Percentiles rank a stretch among this genome's conserved stretches.
phyloP scores from a whole-genome alignment of 2,888 invertebrate species.

The Theristus sp. region DNA sequence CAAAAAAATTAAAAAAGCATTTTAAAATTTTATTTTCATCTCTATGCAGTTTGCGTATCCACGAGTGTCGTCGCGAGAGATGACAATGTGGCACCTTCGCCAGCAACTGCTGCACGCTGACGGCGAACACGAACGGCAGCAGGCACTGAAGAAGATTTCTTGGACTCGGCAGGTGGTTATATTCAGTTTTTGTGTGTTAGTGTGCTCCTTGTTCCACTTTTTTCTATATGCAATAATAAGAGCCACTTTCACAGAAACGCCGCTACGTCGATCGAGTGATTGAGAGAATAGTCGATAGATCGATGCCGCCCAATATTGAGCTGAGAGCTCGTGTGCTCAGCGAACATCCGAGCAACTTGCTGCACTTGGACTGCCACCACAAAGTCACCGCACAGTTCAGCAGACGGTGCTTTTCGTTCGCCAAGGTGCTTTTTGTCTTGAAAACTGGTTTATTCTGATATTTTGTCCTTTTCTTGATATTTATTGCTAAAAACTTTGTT shows the following conservation, averaged over 20 bases:
- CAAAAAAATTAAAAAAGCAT: not conserved
- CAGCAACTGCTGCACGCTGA: slow-evolving; percentile 12
- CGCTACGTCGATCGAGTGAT: slow-evolving; percentile 13
- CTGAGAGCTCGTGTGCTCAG: slow-evolving; percentile 11
- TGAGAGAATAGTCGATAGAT: slow-evolving; percentile 15
- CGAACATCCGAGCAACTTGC: slow-evolving; percentile 12
- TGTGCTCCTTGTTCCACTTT: too few relatives aligned
- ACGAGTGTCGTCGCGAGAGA: slow-evolving; percentile 30
- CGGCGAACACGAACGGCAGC: slow-evolving; percentile 10
- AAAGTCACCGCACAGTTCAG: slow-evolving; percentile 17
- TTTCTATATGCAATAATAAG: too few relatives aligned
- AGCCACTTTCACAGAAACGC: slow-evolving; percentile 11
- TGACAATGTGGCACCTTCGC: slow-evolving; percentile 23
- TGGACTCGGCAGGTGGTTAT: slow-evolving; percentile 10
- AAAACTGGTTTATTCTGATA: too few relatives aligned
- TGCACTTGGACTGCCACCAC: slow-evolving; percentile 28
- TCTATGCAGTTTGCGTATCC: slow-evolving; percentile 9
- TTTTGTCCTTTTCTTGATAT: too few relatives aligned
- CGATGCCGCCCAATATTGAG: slow-evolving; percentile 10
- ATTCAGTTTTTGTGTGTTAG: too few relatives aligned
- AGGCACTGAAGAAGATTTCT: slow-evolving; percentile 7
- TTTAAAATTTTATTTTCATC: not conserved
- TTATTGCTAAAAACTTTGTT: not conserved
- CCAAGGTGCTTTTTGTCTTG: not conserved
- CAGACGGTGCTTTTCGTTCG: not conserved